Conservation (phyloP, 2,888 invertebrate genomes). For the Pemphredon lugubris region DNA sequence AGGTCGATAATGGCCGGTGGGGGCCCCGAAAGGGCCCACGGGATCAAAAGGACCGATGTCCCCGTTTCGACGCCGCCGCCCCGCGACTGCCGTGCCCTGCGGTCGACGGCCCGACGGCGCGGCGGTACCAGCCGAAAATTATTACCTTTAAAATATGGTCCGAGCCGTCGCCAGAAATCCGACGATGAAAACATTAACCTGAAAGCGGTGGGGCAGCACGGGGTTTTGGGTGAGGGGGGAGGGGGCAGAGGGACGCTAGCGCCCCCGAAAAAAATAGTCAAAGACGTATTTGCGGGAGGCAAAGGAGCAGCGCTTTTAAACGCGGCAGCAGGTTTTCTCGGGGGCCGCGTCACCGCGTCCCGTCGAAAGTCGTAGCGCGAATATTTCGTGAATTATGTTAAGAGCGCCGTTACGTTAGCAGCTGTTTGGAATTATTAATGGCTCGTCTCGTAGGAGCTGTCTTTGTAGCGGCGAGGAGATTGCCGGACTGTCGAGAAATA, state of each 20-base stretch:
- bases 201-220: slow-evolving; percentile 16
- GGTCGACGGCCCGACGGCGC: slow-evolving; percentile 60
- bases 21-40: slow-evolving; percentile 53
- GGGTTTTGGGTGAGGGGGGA: not conserved
- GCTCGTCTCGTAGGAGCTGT: slow-evolving; percentile 4
- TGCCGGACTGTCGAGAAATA: not conserved
- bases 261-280: no score
- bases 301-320: no score
- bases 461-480: not conserved
- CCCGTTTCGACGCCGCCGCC: slow-evolving; percentile 66
- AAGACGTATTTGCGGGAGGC: no score
- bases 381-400: slow-evolving; percentile 41
- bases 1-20: slow-evolving; percentile 73
- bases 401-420: slow-evolving; percentile 15
- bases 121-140: slow-evolving; percentile 51
- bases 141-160: slow-evolving; percentile 63
- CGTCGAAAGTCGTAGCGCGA: slow-evolving; percentile 10
- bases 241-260: not conserved
- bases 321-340: no score
- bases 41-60: slow-evolving; percentile 71
- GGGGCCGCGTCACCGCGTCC: not conserved
- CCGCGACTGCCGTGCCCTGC: slow-evolving; percentile 46
- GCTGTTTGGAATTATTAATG: slow-evolving; percentile 19
- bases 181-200: slow-evolving; percentile 67
- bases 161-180: slow-evolving; percentile 44